Base-by-base conservation (phyloP, 2,888 invertebrate species). In the Cynaeus angustus region DNA sequence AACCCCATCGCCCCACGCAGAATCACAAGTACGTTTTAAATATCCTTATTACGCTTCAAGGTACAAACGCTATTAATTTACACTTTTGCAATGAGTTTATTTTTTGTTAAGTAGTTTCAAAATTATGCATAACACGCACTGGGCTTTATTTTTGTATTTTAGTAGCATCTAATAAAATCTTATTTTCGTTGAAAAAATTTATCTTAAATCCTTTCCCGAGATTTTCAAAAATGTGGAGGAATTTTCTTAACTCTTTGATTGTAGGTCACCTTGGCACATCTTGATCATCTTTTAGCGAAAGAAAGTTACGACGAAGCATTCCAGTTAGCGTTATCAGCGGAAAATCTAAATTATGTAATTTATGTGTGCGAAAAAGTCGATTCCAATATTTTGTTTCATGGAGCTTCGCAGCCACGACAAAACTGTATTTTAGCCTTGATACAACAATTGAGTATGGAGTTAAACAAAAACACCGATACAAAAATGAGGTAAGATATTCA, bases 381-480 rank as follows among this genome's bases (percentile, higher is more conserved):
- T 81, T 93, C 94, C 0, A 88, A 89, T 65, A 92, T 97, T 71
- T 95, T 98, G 86, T 89, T 89, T 6, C 88, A 88, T 74, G 85
- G 83, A 7, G 89, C 90, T 10, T 95, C 94, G 80, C 88, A 90
- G 16, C 89, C 97, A 67, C 92, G 92, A 75, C 97, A 97, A 84
- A 94, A 94, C 78, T 96, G 97, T 68, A 88, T 98, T 74, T 88
- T 99, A 58, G 96, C 98, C 1, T 89, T 99, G 26, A 94, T 99
- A 78, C 97, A 98, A 82, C 98, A 98, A 85, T 90, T 98, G 13
- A 94, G 96, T 12, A 94, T 95, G 0, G 97, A 98, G 82, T 90
- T 98, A 86, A 88, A 89, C 72, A 91, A 92, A 73, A 92, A 96
- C 78, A 95, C 95, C 8, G 94, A 94, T 79, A 86, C 93, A 12